A percentile compares a stretch with the other conserved stretches of the same genome.
These are phyloP conservation scores for Podilymbus podiceps DNA, from an alignment of 2,113 vertebrate species.

Conservation along the genomic window DNA sequence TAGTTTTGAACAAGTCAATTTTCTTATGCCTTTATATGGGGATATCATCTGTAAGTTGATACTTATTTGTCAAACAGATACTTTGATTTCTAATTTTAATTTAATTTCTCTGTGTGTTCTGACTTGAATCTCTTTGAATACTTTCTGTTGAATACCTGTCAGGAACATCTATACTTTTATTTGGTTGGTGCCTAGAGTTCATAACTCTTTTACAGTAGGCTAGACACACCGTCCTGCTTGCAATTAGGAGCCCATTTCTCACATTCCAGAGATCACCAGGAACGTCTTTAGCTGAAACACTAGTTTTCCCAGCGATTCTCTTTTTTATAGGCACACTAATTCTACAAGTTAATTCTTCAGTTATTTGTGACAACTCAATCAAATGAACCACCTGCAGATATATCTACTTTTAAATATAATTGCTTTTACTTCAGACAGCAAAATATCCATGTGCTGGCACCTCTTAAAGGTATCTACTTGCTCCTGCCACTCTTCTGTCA, in stretches of 20 bases:
- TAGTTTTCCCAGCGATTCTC: not conserved
- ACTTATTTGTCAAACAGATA: not conserved
- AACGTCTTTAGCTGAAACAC: not conserved
- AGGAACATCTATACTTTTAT: not conserved
- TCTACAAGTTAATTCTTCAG: not conserved
- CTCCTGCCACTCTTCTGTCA: not conserved
- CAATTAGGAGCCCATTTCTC: not conserved
- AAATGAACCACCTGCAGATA: not conserved
- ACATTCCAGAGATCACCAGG: not conserved
- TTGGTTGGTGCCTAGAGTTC: not conserved
- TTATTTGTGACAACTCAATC: not conserved
- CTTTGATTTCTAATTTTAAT: not conserved
- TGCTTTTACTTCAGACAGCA: not conserved
- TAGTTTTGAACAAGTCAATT: not conserved
- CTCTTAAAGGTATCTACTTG: not conserved
- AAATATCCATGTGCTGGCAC: not conserved
- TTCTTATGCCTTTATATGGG: not conserved
- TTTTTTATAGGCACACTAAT: not conserved
- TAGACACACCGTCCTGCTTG: not conserved
- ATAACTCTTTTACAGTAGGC: not conserved
- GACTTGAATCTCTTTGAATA: not conserved
- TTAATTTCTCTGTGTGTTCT: not conserved
- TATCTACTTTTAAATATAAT: not conserved
- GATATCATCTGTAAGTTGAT: not conserved
- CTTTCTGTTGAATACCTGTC: not conserved